Percentiles rank a stretch among this genome's conserved stretches.
phyloP scores from a whole-genome alignment of 1,140 invertebrate species.

The Subanguina moxae region DNA sequence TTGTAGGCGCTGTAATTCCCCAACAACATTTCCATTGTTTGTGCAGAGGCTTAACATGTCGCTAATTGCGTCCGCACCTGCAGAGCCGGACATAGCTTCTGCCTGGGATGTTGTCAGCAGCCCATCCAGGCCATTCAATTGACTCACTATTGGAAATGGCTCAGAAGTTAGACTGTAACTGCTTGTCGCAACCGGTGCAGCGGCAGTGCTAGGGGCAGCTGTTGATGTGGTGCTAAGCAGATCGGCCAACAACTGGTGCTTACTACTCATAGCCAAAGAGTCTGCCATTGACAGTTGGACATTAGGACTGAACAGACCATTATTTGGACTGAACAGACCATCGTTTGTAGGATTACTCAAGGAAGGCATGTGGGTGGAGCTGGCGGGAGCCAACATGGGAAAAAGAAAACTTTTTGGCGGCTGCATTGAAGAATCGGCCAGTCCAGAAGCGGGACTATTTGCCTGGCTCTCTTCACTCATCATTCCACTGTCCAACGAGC shows the following conservation, averaged over 20 bases:
- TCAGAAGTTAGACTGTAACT: slow-evolving; percentile 8
- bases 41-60: neutral
- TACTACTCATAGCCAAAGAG: slow-evolving; percentile 2
- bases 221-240: neutral
- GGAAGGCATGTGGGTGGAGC: neutral
- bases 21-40: neutral
- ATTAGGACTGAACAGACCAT: neutral
- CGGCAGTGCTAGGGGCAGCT: neutral
- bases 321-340: neutral
- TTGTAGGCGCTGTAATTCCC: slow-evolving; percentile 25
- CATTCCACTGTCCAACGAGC: slow-evolving; percentile 23
- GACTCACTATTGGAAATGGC: slow-evolving; percentile 17
- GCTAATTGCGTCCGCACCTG: neutral
- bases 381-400: neutral
- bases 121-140: neutral
- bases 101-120: neutral
- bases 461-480: slow-evolving; percentile 37
- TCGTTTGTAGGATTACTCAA: neutral
- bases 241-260: slow-evolving; percentile 25
- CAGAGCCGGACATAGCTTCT: slow-evolving; percentile 5
- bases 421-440: neutral
- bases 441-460: slow-evolving; percentile 9
- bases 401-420: neutral
- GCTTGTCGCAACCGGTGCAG: neutral
- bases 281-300: neutral